A percentile compares a stretch with the other conserved stretches of the same genome.
These are phyloP conservation scores for Xanthia togata DNA, from an alignment of 2,888 invertebrate genomes.

Conservation along the genomic window DNA sequence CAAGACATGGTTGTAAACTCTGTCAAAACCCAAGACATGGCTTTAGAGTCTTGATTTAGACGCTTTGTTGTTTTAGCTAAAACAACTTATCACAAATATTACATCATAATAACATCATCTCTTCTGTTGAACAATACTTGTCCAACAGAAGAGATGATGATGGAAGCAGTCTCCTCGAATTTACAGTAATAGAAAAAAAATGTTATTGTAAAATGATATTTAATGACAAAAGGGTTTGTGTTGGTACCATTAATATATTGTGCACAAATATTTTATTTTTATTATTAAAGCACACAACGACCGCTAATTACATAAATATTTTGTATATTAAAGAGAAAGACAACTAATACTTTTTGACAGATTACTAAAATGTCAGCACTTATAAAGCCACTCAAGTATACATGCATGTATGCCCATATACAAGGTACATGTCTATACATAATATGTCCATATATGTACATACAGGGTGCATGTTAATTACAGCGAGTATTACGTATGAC, in stretches of 20 bases:
- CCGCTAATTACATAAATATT: neutral
- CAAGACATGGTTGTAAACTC: too few species aligned
- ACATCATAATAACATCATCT: too few species aligned
- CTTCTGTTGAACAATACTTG: too few species aligned
- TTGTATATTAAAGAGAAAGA: neutral
- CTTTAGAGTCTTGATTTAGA: neutral
- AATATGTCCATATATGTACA: neutral
- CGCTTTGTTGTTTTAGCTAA: neutral
- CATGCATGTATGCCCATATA: neutral
- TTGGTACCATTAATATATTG: neutral
- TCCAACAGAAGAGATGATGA: neutral
- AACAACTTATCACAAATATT: too few species aligned
- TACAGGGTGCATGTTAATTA: conserved; percentile 36
- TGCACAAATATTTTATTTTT: neutral
- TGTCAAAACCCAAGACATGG: neutral
- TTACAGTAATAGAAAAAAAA: neutral
- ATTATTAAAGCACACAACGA: neutral
- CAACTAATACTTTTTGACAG: neutral
- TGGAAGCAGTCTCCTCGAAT: neutral
- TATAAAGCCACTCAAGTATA: neutral
- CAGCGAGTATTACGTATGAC: conserved; percentile 30
- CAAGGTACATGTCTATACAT: neutral
- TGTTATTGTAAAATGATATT: neutral
- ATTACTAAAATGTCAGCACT: neutral
- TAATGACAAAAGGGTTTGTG: neutral